phyloP scores from a whole-genome alignment of 2,797 vertebrate species.

The Helicolenus hilgendorfi region DNA sequence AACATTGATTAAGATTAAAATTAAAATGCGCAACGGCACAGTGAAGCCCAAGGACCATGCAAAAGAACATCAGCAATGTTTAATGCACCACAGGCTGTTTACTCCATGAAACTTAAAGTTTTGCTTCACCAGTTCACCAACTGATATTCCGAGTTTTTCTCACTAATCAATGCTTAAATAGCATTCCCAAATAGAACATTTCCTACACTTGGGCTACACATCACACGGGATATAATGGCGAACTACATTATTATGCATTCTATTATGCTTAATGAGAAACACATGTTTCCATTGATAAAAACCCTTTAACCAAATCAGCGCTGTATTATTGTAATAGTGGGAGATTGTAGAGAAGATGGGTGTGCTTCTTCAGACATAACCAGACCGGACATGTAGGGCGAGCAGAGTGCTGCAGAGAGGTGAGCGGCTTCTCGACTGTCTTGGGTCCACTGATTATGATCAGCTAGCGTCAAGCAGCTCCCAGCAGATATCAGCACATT shows the following conservation, averaged over 20 bases:
- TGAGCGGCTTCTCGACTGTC: conserved; percentile 69
- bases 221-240: neutral
- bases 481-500: conserved; percentile 94
- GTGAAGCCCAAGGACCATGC: conserved; percentile 64
- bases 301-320: neutral
- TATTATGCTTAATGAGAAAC: neutral
- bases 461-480: conserved; percentile 88
- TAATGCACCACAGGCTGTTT: conserved; percentile 50
- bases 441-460: conserved; percentile 86
- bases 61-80: conserved; percentile 62
- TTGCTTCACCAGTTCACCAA: conserved; percentile 24
- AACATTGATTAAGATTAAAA: conserved; percentile 88
- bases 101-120: conserved; percentile 34
- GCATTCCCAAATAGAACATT: neutral
- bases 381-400: conserved; percentile 54
- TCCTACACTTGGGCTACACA: neutral
- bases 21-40: conserved; percentile 71
- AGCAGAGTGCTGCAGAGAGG: conserved; percentile 63
- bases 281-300: neutral
- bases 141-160: neutral
- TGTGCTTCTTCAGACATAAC: conserved; percentile 38
- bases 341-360: conserved; percentile 13
- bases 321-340: neutral
- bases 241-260: neutral
- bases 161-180: neutral